A percentile compares a stretch with the other conserved stretches of the same genome.
Conservation (phyloP, 2,113 vertebrate genomes). For the Pampusana beccarii region DNA sequence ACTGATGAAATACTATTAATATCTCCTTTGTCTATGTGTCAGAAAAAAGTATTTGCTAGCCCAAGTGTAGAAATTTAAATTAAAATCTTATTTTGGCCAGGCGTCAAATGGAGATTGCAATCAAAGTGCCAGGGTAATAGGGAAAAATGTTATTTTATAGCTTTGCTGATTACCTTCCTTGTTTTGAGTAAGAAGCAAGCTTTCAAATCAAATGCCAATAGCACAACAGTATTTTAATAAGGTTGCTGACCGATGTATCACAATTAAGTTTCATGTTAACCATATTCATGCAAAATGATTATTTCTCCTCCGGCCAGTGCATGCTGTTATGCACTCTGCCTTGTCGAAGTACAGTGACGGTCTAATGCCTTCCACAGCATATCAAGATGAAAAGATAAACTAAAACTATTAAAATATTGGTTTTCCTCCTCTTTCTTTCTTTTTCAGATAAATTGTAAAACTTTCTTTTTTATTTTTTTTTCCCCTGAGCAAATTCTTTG, state of each 20-base stretch:
- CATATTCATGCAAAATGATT: neutral
- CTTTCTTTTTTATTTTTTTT: neutral
- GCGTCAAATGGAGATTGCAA: neutral
- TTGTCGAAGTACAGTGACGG: neutral
- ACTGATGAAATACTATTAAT: neutral
- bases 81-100: neutral
- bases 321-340: neutral
- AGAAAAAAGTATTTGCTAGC: neutral
- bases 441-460: neutral
- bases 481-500: neutral
- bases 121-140: neutral
- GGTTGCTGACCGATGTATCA: neutral
- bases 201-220: neutral
- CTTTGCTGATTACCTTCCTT: neutral
- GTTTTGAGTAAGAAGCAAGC: neutral
- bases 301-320: neutral
- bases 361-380: neutral
- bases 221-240: neutral
- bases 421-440: neutral
- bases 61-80: neutral
- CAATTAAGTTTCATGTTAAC: neutral
- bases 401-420: neutral
- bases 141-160: neutral
- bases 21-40: neutral
- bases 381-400: neutral